Base-by-base conservation (phyloP, 2,888 invertebrate species). In the Heliconius aoede region DNA sequence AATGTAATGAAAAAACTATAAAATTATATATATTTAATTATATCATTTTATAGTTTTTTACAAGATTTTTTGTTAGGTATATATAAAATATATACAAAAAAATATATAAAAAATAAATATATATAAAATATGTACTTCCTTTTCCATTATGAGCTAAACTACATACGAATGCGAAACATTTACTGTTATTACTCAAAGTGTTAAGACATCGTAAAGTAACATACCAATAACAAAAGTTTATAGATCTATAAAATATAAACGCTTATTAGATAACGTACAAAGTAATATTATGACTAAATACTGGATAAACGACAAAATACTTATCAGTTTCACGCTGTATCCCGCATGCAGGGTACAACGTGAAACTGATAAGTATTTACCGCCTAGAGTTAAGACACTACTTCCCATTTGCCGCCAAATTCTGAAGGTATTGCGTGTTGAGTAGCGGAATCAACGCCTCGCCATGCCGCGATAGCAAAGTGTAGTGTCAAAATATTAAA, bases 261-360 rank as follows among this genome's bases (percentile, higher is more conserved):
- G 36, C 64, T 64, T 64, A 32, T 64, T 24, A 64, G 46, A 51
- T 51, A 51, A 51, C 46, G 1, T 46, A 32, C 32, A 58, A 55
- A 55, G 32, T 69, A 62, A 46, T 51, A 32, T 46, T 62, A 40
- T 24, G 26, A 62, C 71, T 74, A 81, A 82, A 81, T 79, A 71
- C 62, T 71, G 79, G 74, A 79, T 79, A 79, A 81, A 83, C 83
- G 86, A 85, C 85, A 85, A 85, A 84, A 83, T 82, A 84, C 81
- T 84, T 85, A 36, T 36, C 36, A 36, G 36, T 11, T 36, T 36
- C 36, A 36, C 36, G 36, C 36, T 36, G 13, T 13, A 46, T 21
- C 46, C 7, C 0, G 18, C 18, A 46, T 7, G n/a, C n/a, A n/a
- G n/a, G n/a, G n/a, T n/a, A n/a, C n/a, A n/a, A n/a, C n/a, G n/a